Conservation (phyloP, 1,140 invertebrate species). For the Papilio glaucus region DNA sequence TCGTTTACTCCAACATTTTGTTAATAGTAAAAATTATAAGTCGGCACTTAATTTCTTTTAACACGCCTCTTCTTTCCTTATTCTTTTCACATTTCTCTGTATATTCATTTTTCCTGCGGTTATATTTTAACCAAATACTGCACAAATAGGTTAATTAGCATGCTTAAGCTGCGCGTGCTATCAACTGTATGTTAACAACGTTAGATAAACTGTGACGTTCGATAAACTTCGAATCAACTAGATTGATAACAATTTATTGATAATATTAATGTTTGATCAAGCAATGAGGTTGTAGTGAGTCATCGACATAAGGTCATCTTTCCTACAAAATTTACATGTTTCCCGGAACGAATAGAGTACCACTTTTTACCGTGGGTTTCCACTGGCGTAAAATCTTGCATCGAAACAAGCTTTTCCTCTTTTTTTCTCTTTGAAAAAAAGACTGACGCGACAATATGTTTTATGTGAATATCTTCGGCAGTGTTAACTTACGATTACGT, state of each 20-base stretch:
- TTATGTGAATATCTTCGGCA: too few species aligned
- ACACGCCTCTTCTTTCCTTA: too few species aligned
- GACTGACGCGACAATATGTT: too few species aligned
- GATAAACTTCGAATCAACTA: constrained; percentile 38
- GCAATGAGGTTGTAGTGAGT: too few species aligned
- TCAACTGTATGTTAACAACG: not conserved
- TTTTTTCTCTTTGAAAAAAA: too few species aligned
- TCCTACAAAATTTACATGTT: too few species aligned
- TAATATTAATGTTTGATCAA: constrained; percentile 26
- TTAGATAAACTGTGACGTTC: constrained; percentile 23
- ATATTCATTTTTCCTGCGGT: not conserved
- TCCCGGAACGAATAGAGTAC: too few species aligned
- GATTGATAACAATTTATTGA: constrained; percentile 1
- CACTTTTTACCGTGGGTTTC: too few species aligned
- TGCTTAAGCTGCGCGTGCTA: not conserved
- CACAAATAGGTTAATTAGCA: not conserved
- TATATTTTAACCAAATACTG: not conserved
- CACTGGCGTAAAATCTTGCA: too few species aligned
- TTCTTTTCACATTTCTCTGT: not conserved
- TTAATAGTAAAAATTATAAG: not conserved
- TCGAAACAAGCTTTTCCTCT: too few species aligned
- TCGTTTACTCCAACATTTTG: constrained; percentile 24
- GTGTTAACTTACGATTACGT: too few species aligned
- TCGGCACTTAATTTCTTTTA: not conserved
- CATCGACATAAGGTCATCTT: not conserved